Evolutionary conservation across 2,113 vertebrate species (phyloP).

Genomic region (Verasper variegatus): DNA sequence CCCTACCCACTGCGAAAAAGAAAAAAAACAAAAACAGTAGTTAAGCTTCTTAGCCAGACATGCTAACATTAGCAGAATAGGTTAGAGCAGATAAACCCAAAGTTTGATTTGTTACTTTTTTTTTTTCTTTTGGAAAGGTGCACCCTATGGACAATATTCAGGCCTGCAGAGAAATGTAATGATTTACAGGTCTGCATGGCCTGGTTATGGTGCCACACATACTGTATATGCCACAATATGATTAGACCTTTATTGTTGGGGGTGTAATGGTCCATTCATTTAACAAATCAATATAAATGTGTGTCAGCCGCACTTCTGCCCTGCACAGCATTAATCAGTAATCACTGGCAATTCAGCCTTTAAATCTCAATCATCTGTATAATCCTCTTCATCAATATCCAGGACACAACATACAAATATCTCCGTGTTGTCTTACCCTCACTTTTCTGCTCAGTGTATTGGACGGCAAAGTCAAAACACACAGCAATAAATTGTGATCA

Average conservation of each 20-base stretch:
- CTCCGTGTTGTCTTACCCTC: conserved; percentile 25
- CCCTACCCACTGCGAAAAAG: no score
- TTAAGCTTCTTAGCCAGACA: no score
- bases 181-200: not conserved
- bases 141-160: not conserved
- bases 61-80: no score
- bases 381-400: not conserved
- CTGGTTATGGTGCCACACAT: not conserved
- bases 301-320: not conserved
- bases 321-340: not conserved
- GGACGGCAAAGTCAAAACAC: conserved; percentile 28
- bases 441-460: conserved; percentile 12
- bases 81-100: no score
- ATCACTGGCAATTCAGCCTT: not conserved
- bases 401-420: conserved; percentile 15
- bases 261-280: not conserved
- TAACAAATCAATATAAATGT: not conserved
- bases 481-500: conserved; percentile 55
- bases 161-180: not conserved
- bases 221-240: not conserved
- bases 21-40: no score
- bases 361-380: not conserved
- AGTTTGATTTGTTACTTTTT: no score
- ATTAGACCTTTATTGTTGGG: not conserved
- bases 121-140: no score